Base-by-base conservation (phyloP, 1,140 invertebrate genomes). In the Pseudomyrmex concolor region DNA sequence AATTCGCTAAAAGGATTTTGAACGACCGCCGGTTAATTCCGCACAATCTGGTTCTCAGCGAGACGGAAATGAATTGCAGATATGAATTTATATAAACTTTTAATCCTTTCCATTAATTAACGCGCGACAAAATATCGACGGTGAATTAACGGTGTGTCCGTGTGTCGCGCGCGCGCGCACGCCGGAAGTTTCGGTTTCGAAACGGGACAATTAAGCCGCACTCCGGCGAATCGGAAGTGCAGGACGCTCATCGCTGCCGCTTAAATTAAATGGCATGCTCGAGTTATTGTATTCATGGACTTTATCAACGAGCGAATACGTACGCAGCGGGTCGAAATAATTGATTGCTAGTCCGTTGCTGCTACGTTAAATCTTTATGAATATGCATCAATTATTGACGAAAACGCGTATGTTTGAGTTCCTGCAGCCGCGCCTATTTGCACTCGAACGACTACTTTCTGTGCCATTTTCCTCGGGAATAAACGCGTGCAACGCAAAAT, bases 201-300 rank as follows among this genome's bases (percentile, higher is more conserved):
- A 78, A 83, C 80, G 25, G 34, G 64, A 70, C 51, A 55, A 76
- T 84, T 84, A 74, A 82, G 70, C 59, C 60, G 50, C 70, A 82
- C 48, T 76, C 34, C 57, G 34, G 34, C 34, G 51, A 82, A 82
- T 82, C 70, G 70, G 80, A 76, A 82, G 70, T 82, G 48, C 70
- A 19, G 59, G 25, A 82, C 59, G 48, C 22, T 82, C 68, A 34
- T n/a, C 17, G 59, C 25, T 57, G 13, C 12, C 54, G 80, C 8
- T 74, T 54, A 63, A 72, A 76, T 82, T 82, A 82, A 82, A 82
- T 82, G 71, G 70, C 59, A 82, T 76, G 80, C 70, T 63, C 70
- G 70, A 62, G 48, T 25, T 72, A 74, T 19, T 62, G 50, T 63
- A 82, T 82, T 82, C 80, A 74, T 82, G 50, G 73, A 82, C 71